Base-by-base conservation (phyloP, 92 coral and sea anemone species). In the Phenganax marumi region DNA sequence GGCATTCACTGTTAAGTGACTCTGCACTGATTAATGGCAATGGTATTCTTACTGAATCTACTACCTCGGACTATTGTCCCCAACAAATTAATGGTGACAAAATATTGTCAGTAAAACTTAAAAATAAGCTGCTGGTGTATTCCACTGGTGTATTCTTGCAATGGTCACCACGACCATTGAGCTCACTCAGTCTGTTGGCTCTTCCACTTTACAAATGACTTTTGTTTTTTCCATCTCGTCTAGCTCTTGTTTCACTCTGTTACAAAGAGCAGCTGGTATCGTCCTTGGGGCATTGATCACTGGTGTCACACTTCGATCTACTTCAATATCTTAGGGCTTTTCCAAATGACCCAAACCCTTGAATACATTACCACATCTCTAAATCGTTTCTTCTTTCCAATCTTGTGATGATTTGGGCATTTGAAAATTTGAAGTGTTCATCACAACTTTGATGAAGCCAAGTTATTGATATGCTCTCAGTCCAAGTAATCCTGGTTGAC, bases 321-420 rank as follows among this genome's bases (percentile, higher is more conserved):
- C 86, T 81, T 86, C 79, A 71, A 81, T 86, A 71, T 86, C 77
- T 77, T 87, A 83, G 26, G 87, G 87, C 51, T 83, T 87, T 75
- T 87, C 84, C 75, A 87, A 22, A 68, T 84, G 84, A 50, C 84
- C 84, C 86, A 83, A 77, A 50, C 87, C 87, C 57, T 69, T 83
- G 84, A 87, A 83, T 25, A 87, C 84, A 51, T 87, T 78, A 25
- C 65, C 11, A 62, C 69, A 69, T 62, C 73, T 81, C 69, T 86
- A 80, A 54, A 81, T 66, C 13, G 58, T 75, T 68, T 76, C 79
- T 54, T 82, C 80, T 87, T 23, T 56, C 33, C 54, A 16, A 69
- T 81, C 60, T 81, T 81, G 66, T 26, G 78, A 71, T 39, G 47
- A 72, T 50, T 86, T 86, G 25, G 65, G 52, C 22, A 17, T 63